These are phyloP conservation scores for Quadroppia sp. DNA, from an alignment of 2,888 invertebrate species.

Conservation along the genomic window DNA sequence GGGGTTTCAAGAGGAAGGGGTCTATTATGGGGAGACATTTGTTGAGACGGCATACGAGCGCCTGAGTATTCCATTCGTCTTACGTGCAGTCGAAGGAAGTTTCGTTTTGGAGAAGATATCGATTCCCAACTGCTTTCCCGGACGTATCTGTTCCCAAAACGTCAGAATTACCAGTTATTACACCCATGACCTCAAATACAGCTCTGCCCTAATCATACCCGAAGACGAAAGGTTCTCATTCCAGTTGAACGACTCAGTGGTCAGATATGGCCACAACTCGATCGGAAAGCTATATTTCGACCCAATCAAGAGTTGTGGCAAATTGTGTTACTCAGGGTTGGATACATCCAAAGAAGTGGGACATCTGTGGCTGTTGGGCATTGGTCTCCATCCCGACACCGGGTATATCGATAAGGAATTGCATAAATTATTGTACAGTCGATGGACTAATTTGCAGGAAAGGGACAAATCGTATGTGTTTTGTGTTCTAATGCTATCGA, in stretches of 20 bases:
- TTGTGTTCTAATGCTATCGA: background rate
- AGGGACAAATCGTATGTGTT: conserved; percentile 8
- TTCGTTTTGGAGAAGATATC: conserved; percentile 65
- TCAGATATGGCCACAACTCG: conserved; percentile 39
- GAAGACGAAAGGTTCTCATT: conserved; percentile 42
- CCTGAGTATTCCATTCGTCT: conserved; percentile 67
- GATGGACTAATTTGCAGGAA: conserved; percentile 54
- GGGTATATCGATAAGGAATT: conserved; percentile 67
- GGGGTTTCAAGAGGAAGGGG: conserved; percentile 65
- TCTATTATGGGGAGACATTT: conserved; percentile 65
- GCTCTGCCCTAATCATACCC: conserved; percentile 36
- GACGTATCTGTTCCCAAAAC: conserved; percentile 31
- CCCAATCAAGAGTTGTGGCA: conserved; percentile 66
- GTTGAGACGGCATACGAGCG: conserved; percentile 62
- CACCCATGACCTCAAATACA: conserved; percentile 35
- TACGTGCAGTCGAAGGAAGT: conserved; percentile 70
- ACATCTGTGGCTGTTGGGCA: conserved; percentile 65
- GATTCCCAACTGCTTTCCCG: conserved; percentile 75
- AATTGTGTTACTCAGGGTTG: conserved; percentile 72
- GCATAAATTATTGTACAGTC: conserved; percentile 61
- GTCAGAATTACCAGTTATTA: conserved; percentile 36
- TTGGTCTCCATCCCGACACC: conserved; percentile 63
- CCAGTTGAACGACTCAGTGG: conserved; percentile 21
- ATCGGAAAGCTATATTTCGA: conserved; percentile 65
- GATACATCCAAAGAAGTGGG: conserved; percentile 58